Evolutionary conservation across 1,140 invertebrate genomes (phyloP), one percentile per base, ranked within the genome.

Genomic region (Drosophila bocki): DNA sequence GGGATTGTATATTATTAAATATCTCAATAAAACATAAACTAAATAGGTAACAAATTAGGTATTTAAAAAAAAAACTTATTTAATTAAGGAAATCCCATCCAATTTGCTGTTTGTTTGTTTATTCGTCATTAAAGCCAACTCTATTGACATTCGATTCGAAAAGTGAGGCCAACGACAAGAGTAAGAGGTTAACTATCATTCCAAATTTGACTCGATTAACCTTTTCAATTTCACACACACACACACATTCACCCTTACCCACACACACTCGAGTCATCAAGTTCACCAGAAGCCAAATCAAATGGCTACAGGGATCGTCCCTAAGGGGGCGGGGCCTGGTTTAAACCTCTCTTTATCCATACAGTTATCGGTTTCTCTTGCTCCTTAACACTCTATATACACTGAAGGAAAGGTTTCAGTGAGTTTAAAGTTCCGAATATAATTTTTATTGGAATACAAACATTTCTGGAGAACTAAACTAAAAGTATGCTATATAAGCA

Each of bases 161-260:
- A 44, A 60, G 58, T 45, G 53, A 64, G 57, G 59, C 12, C 22
- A 61, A 63, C 13, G 19, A 45, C 56, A 39, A 33, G 33, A 12
- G 60, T 13, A 42, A 44, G 44, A 32, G 69, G 51, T 70, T 72
- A 85, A 85, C 78, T 81, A 85, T 69, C 67, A 68, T 57, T 53
- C 57, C 32, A 65, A 83, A 84, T 80, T 88, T 87, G 84, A 83
- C 86, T 83, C 78, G 77, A 87, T 87, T 87, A 87, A 87, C 80
- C 84, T 88, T 83, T 86, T 53, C 80, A 78, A 78, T 62, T 67
- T 45, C 39, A 41, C 33, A 39, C 45, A 57, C 39, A 13, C 62
- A 26, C 17, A 32, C 19, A 26, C 17, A 32, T 15, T 6, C 15
- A 17, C 26, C 6, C 26, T 6, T 29, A 6, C 26, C 26, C 26